A percentile compares a stretch with the other conserved stretches of the same genome.
Evolutionary conservation across 2,113 vertebrate genomes (phyloP).

Genomic region (Trachemys scripta): DNA sequence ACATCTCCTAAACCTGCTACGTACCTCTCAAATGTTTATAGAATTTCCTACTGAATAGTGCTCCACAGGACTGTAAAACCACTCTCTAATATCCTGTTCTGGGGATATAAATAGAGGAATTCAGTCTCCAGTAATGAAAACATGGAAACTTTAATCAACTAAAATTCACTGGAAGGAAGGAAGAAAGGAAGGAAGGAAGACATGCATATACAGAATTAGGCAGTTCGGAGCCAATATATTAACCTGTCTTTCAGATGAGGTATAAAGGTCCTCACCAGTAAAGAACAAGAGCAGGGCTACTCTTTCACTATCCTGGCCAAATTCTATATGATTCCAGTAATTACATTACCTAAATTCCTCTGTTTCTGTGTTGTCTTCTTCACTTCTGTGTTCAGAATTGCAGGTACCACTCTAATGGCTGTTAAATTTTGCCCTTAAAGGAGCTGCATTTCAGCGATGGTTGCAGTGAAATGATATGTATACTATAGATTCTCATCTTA

Average conservation of each 20-base stretch:
- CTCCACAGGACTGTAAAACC: neutral
- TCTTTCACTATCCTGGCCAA: neutral
- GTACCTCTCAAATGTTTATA: neutral
- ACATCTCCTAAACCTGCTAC: neutral
- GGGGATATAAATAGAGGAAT: neutral
- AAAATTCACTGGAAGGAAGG: neutral
- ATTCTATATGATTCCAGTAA: accelerated
- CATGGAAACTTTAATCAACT: neutral
- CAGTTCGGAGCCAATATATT: neutral
- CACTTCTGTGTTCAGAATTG: neutral
- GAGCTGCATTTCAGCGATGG: neutral
- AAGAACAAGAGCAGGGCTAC: neutral
- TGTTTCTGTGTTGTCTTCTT: neutral
- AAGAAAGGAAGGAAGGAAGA: neutral
- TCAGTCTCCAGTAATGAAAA: neutral
- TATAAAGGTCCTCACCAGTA: neutral
- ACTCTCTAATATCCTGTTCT: neutral
- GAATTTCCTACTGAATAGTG: neutral
- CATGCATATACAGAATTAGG: accelerated
- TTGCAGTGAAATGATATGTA: neutral
- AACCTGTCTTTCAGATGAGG: neutral
- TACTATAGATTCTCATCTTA: neutral
- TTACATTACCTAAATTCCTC: neutral
- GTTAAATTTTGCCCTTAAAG: neutral
- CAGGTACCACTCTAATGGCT: neutral